Evolutionary conservation across 2,888 invertebrate genomes (phyloP), one percentile per base, ranked within the genome.

Genomic region (Metellina segmentata): DNA sequence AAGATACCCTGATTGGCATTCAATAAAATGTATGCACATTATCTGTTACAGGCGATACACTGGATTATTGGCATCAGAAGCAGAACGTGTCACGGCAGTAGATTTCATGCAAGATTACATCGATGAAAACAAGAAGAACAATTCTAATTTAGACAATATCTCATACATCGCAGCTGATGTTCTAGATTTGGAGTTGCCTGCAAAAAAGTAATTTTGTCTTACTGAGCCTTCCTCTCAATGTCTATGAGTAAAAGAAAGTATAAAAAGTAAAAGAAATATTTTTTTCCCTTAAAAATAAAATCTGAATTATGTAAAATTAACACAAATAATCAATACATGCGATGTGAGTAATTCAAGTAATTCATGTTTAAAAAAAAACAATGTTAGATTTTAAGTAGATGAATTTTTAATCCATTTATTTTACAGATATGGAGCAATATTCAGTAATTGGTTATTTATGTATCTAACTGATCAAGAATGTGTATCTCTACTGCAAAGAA

Each of bases 391-490:
- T 61, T 61, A 20, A 34, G 20, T 53, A 53, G 7, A 53, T 7
- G 11, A 53, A 0, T n/a, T 52, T n/a, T 6, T 53, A 52, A 52
- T 13, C 16, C 6, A 19, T 85, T 53, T 82, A 53, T 85, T 74
- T 92, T 94, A 16, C 94, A 96, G 96, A 92, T 95, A 95, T 87
- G 96, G 96, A 93, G 93, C 96, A 82, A 95, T 96, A 34, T 96
- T 96, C 94, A 95, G 96, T 93, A 96, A 96, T 94, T 96, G 96
- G 96, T 94, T 96, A 81, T 94, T 96, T 93, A 96, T 96, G 96
- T 96, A 96, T 94, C 94, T 96, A 90, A 94, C 94, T 49, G 96
- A 96, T 93, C 94, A 94, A 34, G 96, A 96, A 94, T 94, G 95
- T 4, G 94, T 94, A 70, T 94, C 94, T 16, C 94, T 96, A 71